Evolutionary conservation across 2,113 vertebrate genomes (phyloP).

Genomic region (Pelusios castaneus): DNA sequence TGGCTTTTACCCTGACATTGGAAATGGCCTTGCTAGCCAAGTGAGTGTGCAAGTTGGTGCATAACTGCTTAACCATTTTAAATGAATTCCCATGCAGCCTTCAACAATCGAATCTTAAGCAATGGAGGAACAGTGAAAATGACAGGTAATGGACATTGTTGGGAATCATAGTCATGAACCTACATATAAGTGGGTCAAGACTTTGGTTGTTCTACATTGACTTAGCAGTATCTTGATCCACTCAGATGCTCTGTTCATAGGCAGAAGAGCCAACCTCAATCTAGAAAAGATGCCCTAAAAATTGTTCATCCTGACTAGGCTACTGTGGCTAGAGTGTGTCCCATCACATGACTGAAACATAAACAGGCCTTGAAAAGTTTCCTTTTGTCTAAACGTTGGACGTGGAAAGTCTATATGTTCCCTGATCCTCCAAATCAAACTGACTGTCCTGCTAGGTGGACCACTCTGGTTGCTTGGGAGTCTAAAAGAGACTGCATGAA

Average conservation of each 20-base stretch:
- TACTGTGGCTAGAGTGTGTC: background rate
- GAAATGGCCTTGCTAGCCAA: background rate
- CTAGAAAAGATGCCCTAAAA: background rate
- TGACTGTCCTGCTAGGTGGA: too few species aligned
- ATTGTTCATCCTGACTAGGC: background rate
- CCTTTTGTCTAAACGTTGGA: too few species aligned
- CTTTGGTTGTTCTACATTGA: background rate
- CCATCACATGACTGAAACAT: background rate
- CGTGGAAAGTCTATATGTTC: too few species aligned
- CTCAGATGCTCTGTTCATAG: background rate
- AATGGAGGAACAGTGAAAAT: background rate
- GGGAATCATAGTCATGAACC: background rate
- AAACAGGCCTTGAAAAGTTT: background rate
- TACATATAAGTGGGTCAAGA: background rate
- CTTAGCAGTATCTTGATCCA: background rate
- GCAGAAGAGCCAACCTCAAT: background rate
- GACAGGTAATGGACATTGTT: background rate
- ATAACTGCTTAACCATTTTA: background rate
- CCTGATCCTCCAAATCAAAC: too few species aligned
- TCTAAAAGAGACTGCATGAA: too few species aligned
- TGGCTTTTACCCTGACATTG: background rate
- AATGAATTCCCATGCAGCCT: background rate
- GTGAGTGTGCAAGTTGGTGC: background rate
- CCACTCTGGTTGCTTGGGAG: too few species aligned
- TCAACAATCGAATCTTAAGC: background rate